Evolutionary conservation across 92 coral and sea anemone species (phyloP), one percentile per base, ranked within the genome.

Genomic region (Blastomussa wellsi): DNA sequence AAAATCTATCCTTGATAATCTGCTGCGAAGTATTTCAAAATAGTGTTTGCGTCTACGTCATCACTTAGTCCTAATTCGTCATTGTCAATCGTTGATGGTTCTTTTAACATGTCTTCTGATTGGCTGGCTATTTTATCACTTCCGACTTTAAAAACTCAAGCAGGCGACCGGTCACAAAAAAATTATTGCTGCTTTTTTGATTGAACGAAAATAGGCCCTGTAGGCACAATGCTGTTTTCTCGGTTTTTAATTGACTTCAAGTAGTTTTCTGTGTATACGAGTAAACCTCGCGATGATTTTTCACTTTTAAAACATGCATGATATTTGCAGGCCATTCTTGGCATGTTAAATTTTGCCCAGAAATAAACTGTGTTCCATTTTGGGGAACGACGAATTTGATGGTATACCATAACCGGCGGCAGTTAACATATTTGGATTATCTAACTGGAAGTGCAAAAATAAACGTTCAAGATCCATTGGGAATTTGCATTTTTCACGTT

Each of bases 161-260:
- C 37, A 33, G 7, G 31, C 29, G 31, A 51, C 53, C 53, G 67
- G 47, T 74, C 59, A 16, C 10, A 20, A 17, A 33, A 6, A 74
- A 74, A 74, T 55, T 35, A 33, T 38, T 77, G 2, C 33, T 1
- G 32, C n/a, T 28, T 6, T 22, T 55, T 57, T 55, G 16, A 57
- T 35, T 77, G 20, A 31, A 26, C 69, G 2, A 77, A 77, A 55
- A 77, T 3, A 20, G 55, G 5, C 79, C 80, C 81, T n/a, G 32
- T 19, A 67, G 81, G 33, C 12, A 4, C 22, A 5, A 22, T 55
- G 12, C 24, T 36, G 11, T 38, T 37, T 10, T 42, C n/a, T 35
- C 35, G 64, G n/a, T 33, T 52, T 20, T 32, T 31, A 1, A 29
- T 5, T 53, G 15, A 35, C 16, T 29, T 51, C 16, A 32, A 52